phyloP scores from a whole-genome alignment of 37 sponge, comb jelly and placozoan genomes.

The Spongia lamella region DNA sequence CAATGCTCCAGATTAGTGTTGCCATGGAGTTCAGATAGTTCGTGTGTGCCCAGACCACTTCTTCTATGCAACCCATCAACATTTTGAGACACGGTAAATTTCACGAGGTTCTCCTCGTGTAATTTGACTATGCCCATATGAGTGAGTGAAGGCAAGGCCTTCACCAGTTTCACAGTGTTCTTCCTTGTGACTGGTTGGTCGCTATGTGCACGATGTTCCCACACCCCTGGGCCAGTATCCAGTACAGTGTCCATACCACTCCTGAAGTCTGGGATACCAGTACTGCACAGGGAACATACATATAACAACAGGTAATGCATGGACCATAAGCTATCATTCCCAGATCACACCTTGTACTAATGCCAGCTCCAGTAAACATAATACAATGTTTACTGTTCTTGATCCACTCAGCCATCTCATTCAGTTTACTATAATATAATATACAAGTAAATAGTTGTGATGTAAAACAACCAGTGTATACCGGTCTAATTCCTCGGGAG shows the following conservation, averaged over 20 bases:
- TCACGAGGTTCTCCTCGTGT: conserved; percentile 65
- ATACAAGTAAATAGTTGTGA: neutral
- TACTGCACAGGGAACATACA: conserved; percentile 10
- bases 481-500: conserved; percentile 33
- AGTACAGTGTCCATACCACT: conserved; percentile 94
- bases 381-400: conserved; percentile 59
- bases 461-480: neutral
- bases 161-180: conserved; percentile 15
- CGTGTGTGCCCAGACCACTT: conserved; percentile 61
- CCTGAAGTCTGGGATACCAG: conserved; percentile 86
- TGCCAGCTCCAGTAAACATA: conserved; percentile 87
- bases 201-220: conserved; percentile 75
- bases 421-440: conserved; percentile 39
- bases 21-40: conserved; percentile 87
- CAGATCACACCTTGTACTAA: conserved; percentile 75
- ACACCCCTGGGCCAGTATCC: conserved; percentile 87
- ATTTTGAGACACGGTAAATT: conserved; percentile 84
- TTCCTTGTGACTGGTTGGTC: conserved; percentile 3
- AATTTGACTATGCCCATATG: conserved; percentile 88
- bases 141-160: conserved; percentile 73
- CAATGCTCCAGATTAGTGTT: conserved; percentile 90
- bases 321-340: neutral
- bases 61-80: conserved; percentile 86
- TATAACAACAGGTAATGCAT: neutral
- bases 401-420: conserved; percentile 63